Evolutionary conservation across 2,888 invertebrate species (phyloP).

Genomic region (Helobdella robusta): DNA sequence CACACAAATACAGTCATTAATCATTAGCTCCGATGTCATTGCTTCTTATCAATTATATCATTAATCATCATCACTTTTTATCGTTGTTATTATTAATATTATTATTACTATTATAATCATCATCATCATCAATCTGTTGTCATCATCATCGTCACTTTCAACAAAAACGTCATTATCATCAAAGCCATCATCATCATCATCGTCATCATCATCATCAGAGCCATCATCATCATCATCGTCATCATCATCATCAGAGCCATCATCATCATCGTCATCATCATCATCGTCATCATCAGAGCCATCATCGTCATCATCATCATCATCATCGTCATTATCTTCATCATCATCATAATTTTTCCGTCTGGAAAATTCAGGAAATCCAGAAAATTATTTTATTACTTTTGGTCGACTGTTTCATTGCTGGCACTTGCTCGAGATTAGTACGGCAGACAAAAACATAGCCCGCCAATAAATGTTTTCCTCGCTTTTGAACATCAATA

Average conservation of each 20-base stretch:
- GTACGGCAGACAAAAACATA: too few species aligned
- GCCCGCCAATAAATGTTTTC: too few species aligned
- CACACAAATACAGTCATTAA: too few species aligned
- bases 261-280: constrained; percentile 27
- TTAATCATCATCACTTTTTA: too few species aligned
- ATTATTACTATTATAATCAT: constrained; percentile 8
- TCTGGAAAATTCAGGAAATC: too few species aligned
- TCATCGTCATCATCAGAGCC: constrained; percentile 24
- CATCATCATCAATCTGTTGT: not conserved
- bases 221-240: constrained; percentile 21
- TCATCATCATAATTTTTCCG: constrained; percentile 18
- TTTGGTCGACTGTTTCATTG: too few species aligned
- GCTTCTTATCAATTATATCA: too few species aligned
- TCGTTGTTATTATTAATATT: not conserved
- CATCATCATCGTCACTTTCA: not conserved
- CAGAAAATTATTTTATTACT: too few species aligned
- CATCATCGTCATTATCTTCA: constrained; percentile 21
- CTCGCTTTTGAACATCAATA: too few species aligned
- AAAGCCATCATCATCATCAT: constrained; percentile 15
- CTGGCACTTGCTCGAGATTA: too few species aligned
- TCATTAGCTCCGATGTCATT: too few species aligned
- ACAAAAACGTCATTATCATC: too few species aligned
- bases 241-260: constrained; percentile 22
- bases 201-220: constrained; percentile 18
- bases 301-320: constrained; percentile 13